Evolutionary conservation across 2,113 vertebrate species (phyloP), one percentile per base, ranked within the genome.

Genomic region (Colistium nudipinnis): DNA sequence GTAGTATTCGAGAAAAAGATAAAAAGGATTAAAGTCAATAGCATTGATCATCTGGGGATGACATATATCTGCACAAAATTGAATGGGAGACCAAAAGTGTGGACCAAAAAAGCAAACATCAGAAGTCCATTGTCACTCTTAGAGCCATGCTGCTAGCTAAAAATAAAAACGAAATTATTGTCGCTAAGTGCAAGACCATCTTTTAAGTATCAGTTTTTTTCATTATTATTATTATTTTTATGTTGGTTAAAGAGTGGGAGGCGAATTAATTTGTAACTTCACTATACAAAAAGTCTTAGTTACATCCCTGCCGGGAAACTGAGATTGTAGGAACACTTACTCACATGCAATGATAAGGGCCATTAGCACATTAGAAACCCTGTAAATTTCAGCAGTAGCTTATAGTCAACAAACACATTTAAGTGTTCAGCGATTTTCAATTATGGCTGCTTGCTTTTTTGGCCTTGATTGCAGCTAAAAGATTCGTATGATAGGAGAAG

Each of bases 381-480:
- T n/a, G n/a, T n/a, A n/a, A n/a, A n/a, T n/a, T n/a, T n/a, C 9
- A 4, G 11, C 44, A 1, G 36, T 16, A 47, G 44, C 20, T 27
- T 31, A 14, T 43, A 41, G 4, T 43, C 17, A 47, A 45, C 47
- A 63, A 49, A 70, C 49, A 62, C 51, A 54, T 60, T 59, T 16
- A 25, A 44, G 12, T 25, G 30, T 56, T 54, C 44, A 61, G 36
- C 27, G 22, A 54, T 62, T 76, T 80, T 60, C 28, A 72, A 20
- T 71, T 43, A 64, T 28, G 60, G 24, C 45, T 44, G 49, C 41
- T 25, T 44, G 31, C 28, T 28, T 47, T 74, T 51, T 56, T 6
- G 27, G 45, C 41, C 39, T 47, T 78, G 66, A 76, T 68, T 72
- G 71, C 24, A 81, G 61, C 66, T 55, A 75, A 33, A 9, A 16